phyloP scores from a whole-genome alignment of 2,113 vertebrate species.

The Toxotes jaculatrix region DNA sequence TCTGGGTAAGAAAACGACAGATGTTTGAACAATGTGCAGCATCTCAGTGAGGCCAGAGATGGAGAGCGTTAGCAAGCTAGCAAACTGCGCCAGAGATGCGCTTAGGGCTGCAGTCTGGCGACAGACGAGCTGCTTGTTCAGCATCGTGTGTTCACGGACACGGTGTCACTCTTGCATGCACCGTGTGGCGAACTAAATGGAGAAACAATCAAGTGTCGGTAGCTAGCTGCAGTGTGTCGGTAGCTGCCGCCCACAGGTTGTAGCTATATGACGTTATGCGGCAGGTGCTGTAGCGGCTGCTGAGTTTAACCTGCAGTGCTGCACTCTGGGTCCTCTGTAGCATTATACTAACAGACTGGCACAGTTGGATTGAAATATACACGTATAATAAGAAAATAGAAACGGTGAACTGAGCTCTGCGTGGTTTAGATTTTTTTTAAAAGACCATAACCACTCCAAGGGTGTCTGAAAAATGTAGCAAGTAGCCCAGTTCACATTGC shows the following conservation, averaged over 20 bases:
- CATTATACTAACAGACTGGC: neutral
- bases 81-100: conserved; percentile 72
- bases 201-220: neutral
- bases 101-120: neutral
- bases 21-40: conserved; percentile 57
- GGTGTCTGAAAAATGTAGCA: neutral
- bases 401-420: neutral
- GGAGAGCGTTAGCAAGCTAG: conserved; percentile 54
- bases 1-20: conserved; percentile 89
- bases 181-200: neutral
- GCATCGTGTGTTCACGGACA: neutral
- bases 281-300: conserved; percentile 10
- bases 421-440: neutral
- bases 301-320: conserved; percentile 25
- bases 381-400: no score
- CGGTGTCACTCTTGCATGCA: neutral
- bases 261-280: conserved; percentile 62
- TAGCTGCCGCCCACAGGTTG: conserved; percentile 41
- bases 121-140: neutral
- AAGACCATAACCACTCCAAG: neutral
- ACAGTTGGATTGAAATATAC: neutral
- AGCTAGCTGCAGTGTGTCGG: conserved; percentile 4
- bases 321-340: neutral
- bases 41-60: conserved; percentile 43
- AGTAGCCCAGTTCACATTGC: neutral